A percentile compares a stretch with the other conserved stretches of the same genome.
Evolutionary conservation across 2,888 invertebrate species (phyloP).

Genomic region (Gerris lacustris): DNA sequence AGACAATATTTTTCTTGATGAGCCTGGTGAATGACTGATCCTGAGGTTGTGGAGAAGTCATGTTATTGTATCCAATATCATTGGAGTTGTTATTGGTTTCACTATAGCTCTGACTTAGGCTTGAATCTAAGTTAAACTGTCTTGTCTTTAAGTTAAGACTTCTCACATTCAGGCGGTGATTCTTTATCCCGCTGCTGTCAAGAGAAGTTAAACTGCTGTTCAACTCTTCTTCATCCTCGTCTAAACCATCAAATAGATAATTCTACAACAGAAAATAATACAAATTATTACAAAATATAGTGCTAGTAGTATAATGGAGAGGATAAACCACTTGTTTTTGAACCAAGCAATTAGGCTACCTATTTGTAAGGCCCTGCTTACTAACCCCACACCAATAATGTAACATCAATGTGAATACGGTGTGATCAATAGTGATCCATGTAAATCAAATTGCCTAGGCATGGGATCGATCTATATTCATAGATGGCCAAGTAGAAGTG

Average conservation of each 20-base stretch:
- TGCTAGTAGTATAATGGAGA: too few species aligned
- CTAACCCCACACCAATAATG: too few species aligned
- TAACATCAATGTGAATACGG: too few species aligned
- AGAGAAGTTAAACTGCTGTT: conserved; percentile 5
- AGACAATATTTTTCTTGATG: conserved; percentile 23
- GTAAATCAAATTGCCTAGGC: too few species aligned
- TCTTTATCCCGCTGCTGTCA: neutral
- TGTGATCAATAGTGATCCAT: too few species aligned
- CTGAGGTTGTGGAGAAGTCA: conserved; percentile 13
- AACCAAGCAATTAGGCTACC: too few species aligned
- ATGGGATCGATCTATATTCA: too few species aligned
- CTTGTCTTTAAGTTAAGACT: conserved; percentile 2
- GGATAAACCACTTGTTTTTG: too few species aligned
- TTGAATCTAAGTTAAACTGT: neutral
- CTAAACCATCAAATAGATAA: conserved; percentile 74
- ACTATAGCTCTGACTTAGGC: neutral
- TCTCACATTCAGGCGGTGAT: neutral
- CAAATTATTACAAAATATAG: too few species aligned
- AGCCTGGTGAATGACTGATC: conserved; percentile 19
- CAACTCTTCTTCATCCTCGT: conserved; percentile 53
- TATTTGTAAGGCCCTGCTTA: too few species aligned
- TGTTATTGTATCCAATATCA: neutral
- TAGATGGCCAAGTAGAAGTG: too few species aligned
- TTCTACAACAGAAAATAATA: conserved; percentile 40
- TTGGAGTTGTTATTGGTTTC: neutral